These are phyloP conservation scores for Podargus strigoides DNA, from an alignment of 2,797 vertebrate species.

Conservation along the genomic window DNA sequence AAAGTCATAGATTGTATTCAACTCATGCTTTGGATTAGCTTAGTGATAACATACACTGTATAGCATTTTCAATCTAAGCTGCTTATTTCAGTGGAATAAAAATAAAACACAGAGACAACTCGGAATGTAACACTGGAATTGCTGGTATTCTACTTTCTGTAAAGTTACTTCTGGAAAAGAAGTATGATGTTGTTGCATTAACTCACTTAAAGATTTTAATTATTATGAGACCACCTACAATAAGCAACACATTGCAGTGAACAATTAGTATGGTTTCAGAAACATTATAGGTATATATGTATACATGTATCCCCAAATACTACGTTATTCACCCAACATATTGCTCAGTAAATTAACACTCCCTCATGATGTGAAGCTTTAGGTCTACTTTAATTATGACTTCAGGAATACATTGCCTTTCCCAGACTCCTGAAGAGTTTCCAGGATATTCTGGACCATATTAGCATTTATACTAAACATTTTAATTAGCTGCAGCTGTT, in stretches of 20 bases:
- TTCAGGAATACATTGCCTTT: background rate
- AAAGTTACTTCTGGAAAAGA: background rate
- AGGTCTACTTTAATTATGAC: background rate
- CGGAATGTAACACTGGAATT: background rate
- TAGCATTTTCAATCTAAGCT: background rate
- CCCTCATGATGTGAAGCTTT: background rate
- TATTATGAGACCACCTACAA: background rate
- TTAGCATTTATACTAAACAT: background rate
- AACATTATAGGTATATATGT: background rate
- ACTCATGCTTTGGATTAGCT: constrained; percentile 46
- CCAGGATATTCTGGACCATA: background rate
- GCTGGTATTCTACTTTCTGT: background rate
- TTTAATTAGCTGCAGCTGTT: background rate
- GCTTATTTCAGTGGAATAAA: background rate
- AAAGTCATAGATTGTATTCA: background rate
- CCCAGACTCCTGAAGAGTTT: background rate
- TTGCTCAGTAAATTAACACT: background rate
- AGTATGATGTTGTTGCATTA: background rate
- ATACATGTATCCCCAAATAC: background rate
- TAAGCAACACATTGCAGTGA: background rate
- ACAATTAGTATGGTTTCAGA: background rate
- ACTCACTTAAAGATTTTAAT: background rate
- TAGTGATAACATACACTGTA: background rate
- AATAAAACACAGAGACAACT: constrained; percentile 13
- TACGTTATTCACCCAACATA: background rate